Percentiles rank a stretch among this genome's conserved stretches.
Evolutionary conservation across 2,113 vertebrate genomes (phyloP).

Genomic region (Bubo scandiacus): DNA sequence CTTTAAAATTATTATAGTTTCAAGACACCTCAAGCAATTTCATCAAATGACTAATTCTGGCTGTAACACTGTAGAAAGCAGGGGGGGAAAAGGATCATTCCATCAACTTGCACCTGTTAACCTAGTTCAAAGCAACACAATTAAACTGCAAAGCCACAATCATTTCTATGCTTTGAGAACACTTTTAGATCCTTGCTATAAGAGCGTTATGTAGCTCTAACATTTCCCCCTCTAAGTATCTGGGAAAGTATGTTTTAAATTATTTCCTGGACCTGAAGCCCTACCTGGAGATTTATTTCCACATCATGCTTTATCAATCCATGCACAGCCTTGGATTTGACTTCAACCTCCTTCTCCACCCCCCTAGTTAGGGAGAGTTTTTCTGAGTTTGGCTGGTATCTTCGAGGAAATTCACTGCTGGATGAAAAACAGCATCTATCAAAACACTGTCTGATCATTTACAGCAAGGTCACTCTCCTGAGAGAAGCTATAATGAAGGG

Average conservation of each 20-base stretch:
- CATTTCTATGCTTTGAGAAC: not conserved
- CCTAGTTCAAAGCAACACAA: not conserved
- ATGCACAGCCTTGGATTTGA: not conserved
- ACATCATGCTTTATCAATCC: not conserved
- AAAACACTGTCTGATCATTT: not conserved
- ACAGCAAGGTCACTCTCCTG: not conserved
- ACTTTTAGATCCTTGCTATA: not conserved
- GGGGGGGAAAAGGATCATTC: not conserved
- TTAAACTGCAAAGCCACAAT: not conserved
- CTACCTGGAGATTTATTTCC: not conserved
- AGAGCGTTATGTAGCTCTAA: not conserved
- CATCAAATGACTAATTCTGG: not conserved
- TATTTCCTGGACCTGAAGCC: not conserved
- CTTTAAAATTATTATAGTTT: not conserved
- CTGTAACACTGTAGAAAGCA: not conserved
- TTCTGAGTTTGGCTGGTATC: not conserved
- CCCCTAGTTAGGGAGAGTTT: not conserved
- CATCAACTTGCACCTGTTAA: not conserved
- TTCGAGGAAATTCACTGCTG: not conserved
- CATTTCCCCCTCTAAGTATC: not conserved
- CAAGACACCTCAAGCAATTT: not conserved
- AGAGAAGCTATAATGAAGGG: not conserved
- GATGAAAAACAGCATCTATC: not conserved
- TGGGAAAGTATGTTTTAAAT: not conserved
- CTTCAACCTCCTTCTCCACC: not conserved